Evolutionary conservation across 2,797 vertebrate genomes (phyloP).

Genomic region (Cryptoprocta ferox): DNA sequence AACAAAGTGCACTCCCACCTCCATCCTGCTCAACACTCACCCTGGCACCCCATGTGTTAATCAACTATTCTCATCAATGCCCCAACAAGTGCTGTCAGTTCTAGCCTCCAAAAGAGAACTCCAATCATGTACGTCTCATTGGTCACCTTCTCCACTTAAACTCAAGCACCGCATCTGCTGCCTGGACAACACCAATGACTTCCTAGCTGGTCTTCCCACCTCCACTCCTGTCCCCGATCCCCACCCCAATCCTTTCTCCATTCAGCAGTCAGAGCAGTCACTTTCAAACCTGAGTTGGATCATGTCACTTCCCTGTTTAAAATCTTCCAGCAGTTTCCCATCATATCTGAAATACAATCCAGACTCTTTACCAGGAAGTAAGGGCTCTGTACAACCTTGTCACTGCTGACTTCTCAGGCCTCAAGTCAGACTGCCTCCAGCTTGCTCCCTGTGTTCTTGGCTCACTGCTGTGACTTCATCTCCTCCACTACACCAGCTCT

Average conservation of each 20-base stretch:
- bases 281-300: not conserved
- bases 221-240: not conserved
- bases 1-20: not conserved
- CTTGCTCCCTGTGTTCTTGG: not conserved
- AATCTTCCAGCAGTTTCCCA: not conserved
- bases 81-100: not conserved
- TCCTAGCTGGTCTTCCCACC: not conserved
- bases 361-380: not conserved
- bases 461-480: not conserved
- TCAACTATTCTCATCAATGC: not conserved
- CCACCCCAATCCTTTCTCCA: not conserved
- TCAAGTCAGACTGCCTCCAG: not conserved
- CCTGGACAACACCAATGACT: not conserved
- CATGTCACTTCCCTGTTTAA: slow-evolving; percentile 4
- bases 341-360: not conserved
- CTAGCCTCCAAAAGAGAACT: not conserved
- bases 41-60: not conserved
- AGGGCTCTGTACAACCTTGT: not conserved
- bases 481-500: not conserved
- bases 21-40: not conserved
- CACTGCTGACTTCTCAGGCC: not conserved
- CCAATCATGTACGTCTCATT: not conserved
- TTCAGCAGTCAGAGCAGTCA: not conserved
- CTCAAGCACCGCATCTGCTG: not conserved
- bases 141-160: not conserved